Evolutionary conservation across 2,797 vertebrate species (phyloP).

Genomic region (Ispidina picta): DNA sequence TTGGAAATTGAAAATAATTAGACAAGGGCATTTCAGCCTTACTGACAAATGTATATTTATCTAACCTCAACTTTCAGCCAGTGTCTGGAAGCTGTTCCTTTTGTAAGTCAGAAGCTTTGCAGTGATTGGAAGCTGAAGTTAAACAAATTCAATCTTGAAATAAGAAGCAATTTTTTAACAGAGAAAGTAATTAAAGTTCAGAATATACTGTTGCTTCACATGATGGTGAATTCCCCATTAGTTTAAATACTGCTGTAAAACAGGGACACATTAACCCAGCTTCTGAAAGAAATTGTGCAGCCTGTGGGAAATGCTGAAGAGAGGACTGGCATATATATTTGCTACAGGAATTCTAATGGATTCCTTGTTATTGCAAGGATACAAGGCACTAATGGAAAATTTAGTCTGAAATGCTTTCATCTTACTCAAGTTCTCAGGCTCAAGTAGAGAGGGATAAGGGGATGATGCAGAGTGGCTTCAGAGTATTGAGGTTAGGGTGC

Average conservation of each 20-base stretch:
- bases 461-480: neutral
- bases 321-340: neutral
- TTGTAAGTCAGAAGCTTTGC: conserved; percentile 1
- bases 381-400: conserved; percentile 17
- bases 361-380: conserved; percentile 38
- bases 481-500: neutral
- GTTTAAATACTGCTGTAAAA: conserved; percentile 3
- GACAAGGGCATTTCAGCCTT: conserved; percentile 8
- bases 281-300: neutral
- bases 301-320: conserved; percentile 1
- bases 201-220: neutral
- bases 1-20: conserved; percentile 42
- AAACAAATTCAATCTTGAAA: conserved; percentile 25
- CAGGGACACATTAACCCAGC: neutral
- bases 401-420: conserved; percentile 39
- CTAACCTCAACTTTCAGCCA: conserved; percentile 19
- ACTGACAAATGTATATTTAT: conserved; percentile 53
- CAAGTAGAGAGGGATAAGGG: neutral
- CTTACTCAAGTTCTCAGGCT: neutral
- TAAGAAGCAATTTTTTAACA: neutral
- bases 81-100: conserved; percentile 36
- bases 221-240: neutral
- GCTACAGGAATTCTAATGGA: conserved; percentile 17
- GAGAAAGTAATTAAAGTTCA: neutral
- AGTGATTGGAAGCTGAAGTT: conserved; percentile 5